Evolutionary conservation across 2,888 invertebrate genomes (phyloP).

Genomic region (Cataglyphis rosenhaueri): DNA sequence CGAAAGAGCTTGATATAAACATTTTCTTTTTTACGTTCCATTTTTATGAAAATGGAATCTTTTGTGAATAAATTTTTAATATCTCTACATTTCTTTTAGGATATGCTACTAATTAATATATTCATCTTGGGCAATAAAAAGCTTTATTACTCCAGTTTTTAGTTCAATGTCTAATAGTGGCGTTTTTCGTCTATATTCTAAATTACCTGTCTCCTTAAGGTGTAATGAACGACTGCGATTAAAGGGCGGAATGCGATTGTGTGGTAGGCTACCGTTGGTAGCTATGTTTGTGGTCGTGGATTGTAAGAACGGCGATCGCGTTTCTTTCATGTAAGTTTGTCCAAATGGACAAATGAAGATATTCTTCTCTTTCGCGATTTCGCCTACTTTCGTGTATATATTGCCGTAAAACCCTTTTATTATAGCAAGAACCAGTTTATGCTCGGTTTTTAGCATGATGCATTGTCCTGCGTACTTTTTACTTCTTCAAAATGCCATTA

Average conservation of each 20-base stretch:
- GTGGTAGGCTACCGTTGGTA: background rate
- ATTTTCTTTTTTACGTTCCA: background rate
- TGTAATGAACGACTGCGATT: constrained; percentile 42
- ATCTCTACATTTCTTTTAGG: background rate
- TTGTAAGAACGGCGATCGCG: constrained; percentile 30
- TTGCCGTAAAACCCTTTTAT: constrained; percentile 32
- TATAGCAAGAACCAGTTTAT: constrained; percentile 26
- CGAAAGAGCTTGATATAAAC: background rate
- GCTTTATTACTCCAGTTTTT: background rate
- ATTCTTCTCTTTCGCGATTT: constrained; percentile 35
- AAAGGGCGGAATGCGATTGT: constrained; percentile 39
- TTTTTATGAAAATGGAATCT: background rate
- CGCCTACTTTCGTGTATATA: constrained; percentile 6
- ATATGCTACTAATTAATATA: background rate
- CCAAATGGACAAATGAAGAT: constrained; percentile 38
- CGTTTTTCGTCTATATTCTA: constrained; percentile 4
- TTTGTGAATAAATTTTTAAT: background rate
- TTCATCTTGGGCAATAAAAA: background rate
- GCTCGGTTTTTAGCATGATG: constrained; percentile 9
- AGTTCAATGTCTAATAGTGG: constrained; percentile 8
- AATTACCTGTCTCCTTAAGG: constrained; percentile 24
- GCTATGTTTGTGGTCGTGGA: background rate
- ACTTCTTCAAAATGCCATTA: constrained; percentile 27
- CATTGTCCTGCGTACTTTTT: constrained; percentile 28
- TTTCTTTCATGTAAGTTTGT: constrained; percentile 37